Percentiles rank a stretch among this genome's conserved stretches.
Conservation (phyloP, 2,113 vertebrate species). For the Delphinus delphis region DNA sequence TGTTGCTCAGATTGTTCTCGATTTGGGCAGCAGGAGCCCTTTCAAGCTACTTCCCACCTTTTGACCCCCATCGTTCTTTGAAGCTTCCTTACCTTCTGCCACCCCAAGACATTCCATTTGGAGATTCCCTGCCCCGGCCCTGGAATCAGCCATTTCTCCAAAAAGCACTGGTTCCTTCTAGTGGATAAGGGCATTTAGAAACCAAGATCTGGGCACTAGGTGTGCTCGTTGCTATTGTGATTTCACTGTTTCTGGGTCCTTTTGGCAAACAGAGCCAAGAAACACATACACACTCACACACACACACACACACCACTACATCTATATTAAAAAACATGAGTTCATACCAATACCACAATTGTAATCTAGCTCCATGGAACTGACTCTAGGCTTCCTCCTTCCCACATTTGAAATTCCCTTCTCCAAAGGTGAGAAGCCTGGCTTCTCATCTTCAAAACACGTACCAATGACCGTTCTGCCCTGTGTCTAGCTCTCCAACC, state of each 20-base stretch:
- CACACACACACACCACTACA: neutral
- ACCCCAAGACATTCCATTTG: neutral
- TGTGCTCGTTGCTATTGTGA: neutral
- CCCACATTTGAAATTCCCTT: accelerated
- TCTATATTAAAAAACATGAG: neutral
- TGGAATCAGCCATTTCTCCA: neutral
- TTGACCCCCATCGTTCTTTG: neutral
- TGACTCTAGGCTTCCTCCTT: neutral
- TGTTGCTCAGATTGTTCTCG: neutral
- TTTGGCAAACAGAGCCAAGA: neutral
- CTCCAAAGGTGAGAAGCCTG: neutral
- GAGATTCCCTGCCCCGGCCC: neutral
- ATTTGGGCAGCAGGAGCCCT: neutral
- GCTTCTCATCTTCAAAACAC: too few relatives aligned
- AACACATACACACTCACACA: neutral
- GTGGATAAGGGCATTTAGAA: neutral
- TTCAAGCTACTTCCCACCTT: neutral
- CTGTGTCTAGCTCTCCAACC: neutral
- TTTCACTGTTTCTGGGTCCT: neutral
- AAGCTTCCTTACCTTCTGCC: neutral
- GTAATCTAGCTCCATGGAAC: neutral
- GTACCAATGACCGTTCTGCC: neutral
- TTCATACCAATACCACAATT: accelerated
- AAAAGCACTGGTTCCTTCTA: neutral
- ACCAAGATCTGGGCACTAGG: neutral